Evolutionary conservation across 2,797 vertebrate genomes (phyloP).

Genomic region (Sebastes wilsoni): DNA sequence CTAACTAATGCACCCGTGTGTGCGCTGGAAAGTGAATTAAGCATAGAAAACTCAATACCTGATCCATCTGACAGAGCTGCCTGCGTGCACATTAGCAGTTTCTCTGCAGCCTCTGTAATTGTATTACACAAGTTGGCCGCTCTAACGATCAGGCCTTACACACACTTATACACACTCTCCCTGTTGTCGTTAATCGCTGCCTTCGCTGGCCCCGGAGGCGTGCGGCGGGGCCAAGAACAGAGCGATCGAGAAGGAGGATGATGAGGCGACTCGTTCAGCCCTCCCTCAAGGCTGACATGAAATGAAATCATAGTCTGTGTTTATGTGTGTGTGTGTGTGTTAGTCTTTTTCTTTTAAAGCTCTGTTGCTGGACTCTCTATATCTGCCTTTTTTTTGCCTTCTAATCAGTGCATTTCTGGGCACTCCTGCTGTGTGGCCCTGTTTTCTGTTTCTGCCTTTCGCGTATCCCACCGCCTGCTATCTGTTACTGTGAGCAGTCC

Average conservation of each 20-base stretch:
- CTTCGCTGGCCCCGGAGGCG: slow-evolving; percentile 71
- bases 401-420: slow-evolving; percentile 63
- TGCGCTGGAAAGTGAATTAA: slow-evolving; percentile 96
- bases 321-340: background rate
- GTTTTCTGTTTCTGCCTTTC: slow-evolving; percentile 54
- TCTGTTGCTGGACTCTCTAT: slow-evolving; percentile 54
- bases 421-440: slow-evolving; percentile 66
- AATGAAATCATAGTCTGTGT: slow-evolving; percentile 57
- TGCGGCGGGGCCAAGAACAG: slow-evolving; percentile 70
- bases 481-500: slow-evolving; percentile 70
- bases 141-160: slow-evolving; percentile 90
- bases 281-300: slow-evolving; percentile 66
- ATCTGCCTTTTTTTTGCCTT: slow-evolving; percentile 48
- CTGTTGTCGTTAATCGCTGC: slow-evolving; percentile 90
- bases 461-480: slow-evolving; percentile 42
- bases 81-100: slow-evolving; percentile 92
- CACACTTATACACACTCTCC: slow-evolving; percentile 85
- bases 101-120: slow-evolving; percentile 91
- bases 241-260: slow-evolving; percentile 66
- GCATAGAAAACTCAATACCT: slow-evolving; percentile 95
- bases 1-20: slow-evolving; percentile 94
- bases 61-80: slow-evolving; percentile 90
- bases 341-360: slow-evolving; percentile 50
- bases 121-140: slow-evolving; percentile 91
- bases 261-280: slow-evolving; percentile 66